Conservation (phyloP, 2,113 vertebrate genomes). For the Chinchilla lanigera region DNA sequence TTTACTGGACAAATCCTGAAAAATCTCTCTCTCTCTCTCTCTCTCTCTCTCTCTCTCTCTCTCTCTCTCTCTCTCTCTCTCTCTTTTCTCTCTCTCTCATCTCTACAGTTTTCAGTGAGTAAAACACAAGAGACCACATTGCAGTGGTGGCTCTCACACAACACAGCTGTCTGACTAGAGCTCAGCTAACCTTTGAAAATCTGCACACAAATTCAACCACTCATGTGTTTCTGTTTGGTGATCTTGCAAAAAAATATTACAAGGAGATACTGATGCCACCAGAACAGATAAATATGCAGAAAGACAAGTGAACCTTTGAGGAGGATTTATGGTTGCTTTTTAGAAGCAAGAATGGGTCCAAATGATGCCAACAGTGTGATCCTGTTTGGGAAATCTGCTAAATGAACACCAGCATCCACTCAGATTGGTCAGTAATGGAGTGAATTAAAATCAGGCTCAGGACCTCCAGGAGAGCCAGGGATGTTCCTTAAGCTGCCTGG, state of each 20-base stretch:
- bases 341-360: conserved; percentile 96
- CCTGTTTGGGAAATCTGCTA: conserved; percentile 98
- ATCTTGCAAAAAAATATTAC: not conserved
- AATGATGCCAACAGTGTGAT: conserved; percentile 96
- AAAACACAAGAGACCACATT: not conserved
- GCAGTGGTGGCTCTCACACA: not conserved
- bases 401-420: conserved; percentile 95
- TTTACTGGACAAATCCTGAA: not conserved
- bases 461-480: no score
- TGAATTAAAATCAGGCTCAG: conserved; percentile 97
- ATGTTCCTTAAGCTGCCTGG: no score
- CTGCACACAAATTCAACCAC: conserved; percentile 94
- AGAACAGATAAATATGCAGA: conserved; percentile 82
- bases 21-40: not conserved
- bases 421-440: conserved; percentile 98
- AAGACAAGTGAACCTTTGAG: conserved; percentile 90
- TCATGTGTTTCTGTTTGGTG: not conserved
- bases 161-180: conserved; percentile 94
- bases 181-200: conserved; percentile 97
- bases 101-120: not conserved
- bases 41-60: no score
- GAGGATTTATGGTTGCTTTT: conserved; percentile 96
- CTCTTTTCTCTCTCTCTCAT: not conserved
- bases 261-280: not conserved
- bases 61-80: not conserved